phyloP scores from a whole-genome alignment of 2,888 invertebrate species.

The Drosophila algonquin region DNA sequence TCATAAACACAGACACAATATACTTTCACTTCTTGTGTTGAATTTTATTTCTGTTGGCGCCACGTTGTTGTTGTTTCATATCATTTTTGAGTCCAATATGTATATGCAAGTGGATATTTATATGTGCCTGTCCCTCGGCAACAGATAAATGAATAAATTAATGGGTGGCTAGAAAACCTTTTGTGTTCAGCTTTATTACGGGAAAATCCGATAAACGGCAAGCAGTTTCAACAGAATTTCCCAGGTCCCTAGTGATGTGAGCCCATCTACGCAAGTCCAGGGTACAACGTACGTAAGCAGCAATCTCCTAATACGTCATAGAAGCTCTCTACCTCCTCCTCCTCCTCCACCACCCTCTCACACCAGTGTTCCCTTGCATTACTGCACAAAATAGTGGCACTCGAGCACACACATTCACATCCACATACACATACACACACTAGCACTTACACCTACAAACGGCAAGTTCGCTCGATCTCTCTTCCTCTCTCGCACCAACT shows the following conservation, averaged over 20 bases:
- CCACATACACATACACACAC: neutral
- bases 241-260: neutral
- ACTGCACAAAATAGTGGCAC: constrained; percentile 29
- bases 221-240: neutral
- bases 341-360: neutral
- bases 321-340: constrained; percentile 10
- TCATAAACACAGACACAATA: constrained; percentile 49
- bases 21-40: constrained; percentile 78
- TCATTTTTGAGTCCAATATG: constrained; percentile 33
- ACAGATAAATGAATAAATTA: constrained; percentile 58
- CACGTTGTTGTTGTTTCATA: constrained; percentile 49
- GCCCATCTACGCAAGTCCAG: constrained; percentile 1
- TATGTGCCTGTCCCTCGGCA: constrained; percentile 58
- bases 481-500: constrained; percentile 1
- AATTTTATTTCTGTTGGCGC: constrained; percentile 65
- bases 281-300: constrained; percentile 7
- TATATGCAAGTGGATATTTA: constrained; percentile 61
- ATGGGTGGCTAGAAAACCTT: constrained; percentile 43
- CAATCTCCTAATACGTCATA: constrained; percentile 19
- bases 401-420: constrained; percentile 2
- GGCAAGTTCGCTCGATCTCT: constrained; percentile 2
- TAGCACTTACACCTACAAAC: constrained; percentile 9
- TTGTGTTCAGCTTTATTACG: neutral
- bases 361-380: constrained; percentile 16
- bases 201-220: neutral